Evolutionary conservation across 2,113 vertebrate genomes (phyloP).

Genomic region (Bungarus multicinctus): DNA sequence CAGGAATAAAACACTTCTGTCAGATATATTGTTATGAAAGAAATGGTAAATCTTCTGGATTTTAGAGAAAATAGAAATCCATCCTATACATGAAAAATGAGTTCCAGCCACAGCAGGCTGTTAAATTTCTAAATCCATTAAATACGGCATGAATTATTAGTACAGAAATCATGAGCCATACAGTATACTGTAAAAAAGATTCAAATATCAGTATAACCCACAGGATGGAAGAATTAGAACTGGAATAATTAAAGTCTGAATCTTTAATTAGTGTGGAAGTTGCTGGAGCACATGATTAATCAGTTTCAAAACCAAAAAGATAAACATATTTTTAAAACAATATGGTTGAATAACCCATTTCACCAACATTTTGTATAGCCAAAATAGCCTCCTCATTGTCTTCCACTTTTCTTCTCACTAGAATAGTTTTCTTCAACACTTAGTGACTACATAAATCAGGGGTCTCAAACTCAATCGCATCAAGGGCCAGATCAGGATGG

Average conservation of each 20-base stretch:
- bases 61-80: neutral
- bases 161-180: neutral
- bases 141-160: neutral
- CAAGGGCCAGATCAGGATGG: accelerated
- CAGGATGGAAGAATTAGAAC: neutral
- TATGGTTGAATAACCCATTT: neutral
- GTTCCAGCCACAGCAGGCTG: neutral
- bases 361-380: neutral
- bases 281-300: neutral
- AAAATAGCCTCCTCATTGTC: neutral
- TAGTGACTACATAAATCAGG: neutral
- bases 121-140: neutral
- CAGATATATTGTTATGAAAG: neutral
- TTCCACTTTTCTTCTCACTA: neutral
- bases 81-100: neutral
- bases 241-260: neutral
- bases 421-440: neutral
- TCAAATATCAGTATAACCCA: neutral
- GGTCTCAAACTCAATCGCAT: no score
- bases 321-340: neutral
- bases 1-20: neutral
- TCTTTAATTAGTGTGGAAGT: neutral
- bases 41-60: neutral
- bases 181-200: neutral
- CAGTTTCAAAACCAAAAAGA: neutral